A percentile compares a stretch with the other conserved stretches of the same genome.
These are phyloP conservation scores for Conus ventricosus DNA, from an alignment of 1,140 invertebrate species.

Conservation along the genomic window DNA sequence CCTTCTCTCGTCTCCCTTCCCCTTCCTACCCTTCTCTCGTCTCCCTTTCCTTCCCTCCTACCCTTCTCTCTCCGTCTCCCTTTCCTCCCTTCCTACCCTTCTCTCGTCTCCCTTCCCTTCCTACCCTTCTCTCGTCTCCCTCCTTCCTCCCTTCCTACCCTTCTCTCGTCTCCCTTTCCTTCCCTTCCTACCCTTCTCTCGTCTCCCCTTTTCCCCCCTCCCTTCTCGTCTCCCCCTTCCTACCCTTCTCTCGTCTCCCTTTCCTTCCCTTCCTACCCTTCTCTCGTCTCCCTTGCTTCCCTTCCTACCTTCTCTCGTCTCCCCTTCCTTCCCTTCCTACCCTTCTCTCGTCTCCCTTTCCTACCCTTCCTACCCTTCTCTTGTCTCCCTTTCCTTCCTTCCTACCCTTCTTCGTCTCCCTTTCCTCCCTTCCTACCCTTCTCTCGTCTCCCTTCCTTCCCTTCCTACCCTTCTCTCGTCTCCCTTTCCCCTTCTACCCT, in stretches of 20 bases:
- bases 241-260: not conserved
- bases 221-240: no score
- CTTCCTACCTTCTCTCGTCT: not conserved
- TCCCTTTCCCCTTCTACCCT: no score
- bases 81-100: not conserved
- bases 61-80: not conserved
- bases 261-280: no score
- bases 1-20: not conserved
- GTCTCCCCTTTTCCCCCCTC: no score
- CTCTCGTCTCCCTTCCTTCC: not conserved
- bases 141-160: not conserved
- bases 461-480: not conserved
- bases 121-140: not conserved
- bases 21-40: not conserved
- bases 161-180: not conserved
- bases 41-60: no score
- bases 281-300: no score
- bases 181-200: not conserved
- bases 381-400: not conserved
- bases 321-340: not conserved
- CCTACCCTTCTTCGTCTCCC: not conserved
- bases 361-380: not conserved
- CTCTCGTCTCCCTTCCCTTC: not conserved
- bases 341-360: not conserved
- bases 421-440: not conserved